These are phyloP conservation scores for Ridgeia piscesae DNA, from an alignment of 1,140 invertebrate genomes.

Conservation along the genomic window DNA sequence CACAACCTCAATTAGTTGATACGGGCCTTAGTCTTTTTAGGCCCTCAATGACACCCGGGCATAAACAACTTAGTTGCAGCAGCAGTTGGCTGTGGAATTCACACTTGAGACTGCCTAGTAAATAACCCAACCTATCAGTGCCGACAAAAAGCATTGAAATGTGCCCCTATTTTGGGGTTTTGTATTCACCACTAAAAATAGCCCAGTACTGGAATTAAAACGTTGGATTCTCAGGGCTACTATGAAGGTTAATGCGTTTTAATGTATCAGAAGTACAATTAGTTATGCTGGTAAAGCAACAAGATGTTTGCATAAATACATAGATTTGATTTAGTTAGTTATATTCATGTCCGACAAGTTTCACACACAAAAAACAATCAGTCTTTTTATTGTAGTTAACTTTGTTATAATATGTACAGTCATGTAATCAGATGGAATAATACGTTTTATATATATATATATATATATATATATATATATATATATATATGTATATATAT, in stretches of 20 bases:
- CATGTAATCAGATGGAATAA: too few relatives aligned
- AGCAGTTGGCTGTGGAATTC: background rate
- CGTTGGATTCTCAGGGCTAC: background rate
- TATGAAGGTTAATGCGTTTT: background rate
- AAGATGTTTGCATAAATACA: background rate
- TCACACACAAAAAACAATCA: too few relatives aligned
- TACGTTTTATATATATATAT: too few relatives aligned
- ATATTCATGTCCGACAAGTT: background rate
- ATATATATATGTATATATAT: too few relatives aligned
- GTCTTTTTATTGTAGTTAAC: background rate
- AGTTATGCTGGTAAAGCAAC: background rate
- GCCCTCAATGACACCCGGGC: background rate
- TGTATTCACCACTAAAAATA: background rate
- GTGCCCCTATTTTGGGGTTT: background rate
- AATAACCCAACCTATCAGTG: background rate
- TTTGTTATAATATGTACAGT: background rate
- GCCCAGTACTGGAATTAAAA: background rate
- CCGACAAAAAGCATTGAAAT: background rate
- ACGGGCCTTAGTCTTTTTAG: background rate
- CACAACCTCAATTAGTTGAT: background rate
- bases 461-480: too few relatives aligned
- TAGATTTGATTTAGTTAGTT: background rate
- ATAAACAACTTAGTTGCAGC: background rate
- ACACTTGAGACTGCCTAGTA: background rate
- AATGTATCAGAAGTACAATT: background rate